phyloP scores from a whole-genome alignment of 2,888 invertebrate species.

The Sceliomorpha sp. region DNA sequence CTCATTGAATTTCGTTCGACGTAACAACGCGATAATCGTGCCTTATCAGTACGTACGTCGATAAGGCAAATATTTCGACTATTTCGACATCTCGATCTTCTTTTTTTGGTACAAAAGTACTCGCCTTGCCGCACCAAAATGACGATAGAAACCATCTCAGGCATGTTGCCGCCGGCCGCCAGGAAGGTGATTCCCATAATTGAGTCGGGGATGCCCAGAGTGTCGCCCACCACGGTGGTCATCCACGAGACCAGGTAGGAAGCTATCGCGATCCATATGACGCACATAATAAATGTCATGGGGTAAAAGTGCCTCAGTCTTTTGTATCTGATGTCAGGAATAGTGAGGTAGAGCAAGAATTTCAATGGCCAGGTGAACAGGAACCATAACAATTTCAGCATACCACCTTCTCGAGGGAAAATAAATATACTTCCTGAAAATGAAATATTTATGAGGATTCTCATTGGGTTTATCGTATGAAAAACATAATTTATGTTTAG shows the following conservation, averaged over 20 bases:
- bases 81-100: constrained; percentile 5
- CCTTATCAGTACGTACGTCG: constrained; percentile 3
- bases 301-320: constrained; percentile 85
- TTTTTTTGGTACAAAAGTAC: constrained; percentile 31
- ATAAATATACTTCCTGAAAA: constrained; percentile 68
- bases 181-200: constrained; percentile 95
- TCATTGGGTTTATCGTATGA: too few relatives aligned
- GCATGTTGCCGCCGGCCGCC: constrained; percentile 94
- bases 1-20: too few relatives aligned
- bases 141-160: constrained; percentile 90
- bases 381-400: constrained; percentile 83
- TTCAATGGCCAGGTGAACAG: constrained; percentile 87
- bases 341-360: constrained; percentile 84
- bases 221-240: constrained; percentile 91
- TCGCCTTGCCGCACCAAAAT: constrained; percentile 93
- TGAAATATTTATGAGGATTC: constrained; percentile 4
- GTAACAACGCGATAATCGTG: too few relatives aligned
- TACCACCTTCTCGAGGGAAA: constrained; percentile 57
- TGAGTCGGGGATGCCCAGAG: constrained; percentile 90
- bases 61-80: constrained; percentile 10
- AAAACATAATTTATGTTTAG: too few relatives aligned
- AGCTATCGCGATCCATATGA: constrained; percentile 91
- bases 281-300: constrained; percentile 91
- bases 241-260: constrained; percentile 96
- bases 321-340: constrained; percentile 85